phyloP scores from a whole-genome alignment of 2,888 invertebrate species.

The Nomada fucata region DNA sequence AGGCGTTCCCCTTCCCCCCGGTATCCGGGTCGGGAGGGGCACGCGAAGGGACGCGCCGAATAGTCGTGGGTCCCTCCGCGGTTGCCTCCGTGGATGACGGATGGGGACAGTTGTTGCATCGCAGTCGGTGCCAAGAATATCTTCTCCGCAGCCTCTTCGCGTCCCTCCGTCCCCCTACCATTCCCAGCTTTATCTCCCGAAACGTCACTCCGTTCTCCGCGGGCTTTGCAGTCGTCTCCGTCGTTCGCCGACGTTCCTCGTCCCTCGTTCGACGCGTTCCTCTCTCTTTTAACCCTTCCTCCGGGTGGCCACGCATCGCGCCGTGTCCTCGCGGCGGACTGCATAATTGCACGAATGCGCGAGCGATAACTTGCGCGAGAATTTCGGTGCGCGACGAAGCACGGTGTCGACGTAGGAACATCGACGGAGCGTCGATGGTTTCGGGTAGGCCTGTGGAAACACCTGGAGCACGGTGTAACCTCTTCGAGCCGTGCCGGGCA shows the following conservation, averaged over 20 bases:
- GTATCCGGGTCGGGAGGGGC: not conserved
- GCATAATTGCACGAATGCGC: conserved; percentile 49
- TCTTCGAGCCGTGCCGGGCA: not conserved
- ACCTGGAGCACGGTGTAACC: too few species aligned
- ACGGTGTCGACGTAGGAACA: not conserved
- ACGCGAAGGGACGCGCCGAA: conserved; percentile 45
- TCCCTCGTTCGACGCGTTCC: conserved; percentile 2
- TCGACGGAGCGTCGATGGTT: too few species aligned
- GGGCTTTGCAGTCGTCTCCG: conserved; percentile 10
- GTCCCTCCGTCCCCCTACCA: too few species aligned
- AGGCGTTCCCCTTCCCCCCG: conserved; percentile 37
- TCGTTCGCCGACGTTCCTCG: conserved; percentile 24
- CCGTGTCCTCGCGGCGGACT: conserved; percentile 48
- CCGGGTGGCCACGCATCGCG: conserved; percentile 53
- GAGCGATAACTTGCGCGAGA: not conserved
- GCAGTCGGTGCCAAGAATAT: conserved; percentile 79
- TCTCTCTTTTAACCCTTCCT: conserved; percentile 41
- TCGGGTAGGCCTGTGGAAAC: too few species aligned
- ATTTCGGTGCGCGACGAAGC: not conserved
- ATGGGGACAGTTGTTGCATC: conserved; percentile 83
- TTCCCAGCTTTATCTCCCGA: conserved; percentile 61
- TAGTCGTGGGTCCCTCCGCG: conserved; percentile 61
- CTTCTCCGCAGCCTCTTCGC: conserved; percentile 68
- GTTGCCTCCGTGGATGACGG: conserved; percentile 77
- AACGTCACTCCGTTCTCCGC: conserved; percentile 63